phyloP scores from a whole-genome alignment of 1,140 invertebrate species.

The Coenobita brevimanus region DNA sequence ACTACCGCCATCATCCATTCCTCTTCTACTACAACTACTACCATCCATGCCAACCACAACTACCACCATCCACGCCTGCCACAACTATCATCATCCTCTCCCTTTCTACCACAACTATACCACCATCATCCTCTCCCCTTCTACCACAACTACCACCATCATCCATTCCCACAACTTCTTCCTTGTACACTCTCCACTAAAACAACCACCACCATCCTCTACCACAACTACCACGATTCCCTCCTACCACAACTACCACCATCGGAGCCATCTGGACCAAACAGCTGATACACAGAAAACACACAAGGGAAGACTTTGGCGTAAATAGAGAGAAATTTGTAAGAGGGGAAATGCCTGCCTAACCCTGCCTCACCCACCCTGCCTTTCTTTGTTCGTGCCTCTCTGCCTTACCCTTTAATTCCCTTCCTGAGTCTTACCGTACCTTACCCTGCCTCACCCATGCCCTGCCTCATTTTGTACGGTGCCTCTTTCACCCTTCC shows the following conservation, averaged over 20 bases:
- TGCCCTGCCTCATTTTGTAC: too few relatives aligned
- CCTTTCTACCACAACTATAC: background rate
- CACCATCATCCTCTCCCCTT: background rate
- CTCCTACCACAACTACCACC: background rate
- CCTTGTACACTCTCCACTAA: background rate
- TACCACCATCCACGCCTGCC: background rate
- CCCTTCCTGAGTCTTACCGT: too few relatives aligned
- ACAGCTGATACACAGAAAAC: conserved; percentile 46
- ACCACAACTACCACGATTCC: background rate
- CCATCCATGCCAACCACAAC: background rate
- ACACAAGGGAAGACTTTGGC: background rate
- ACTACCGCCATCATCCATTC: background rate
- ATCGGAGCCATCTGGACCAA: conserved; percentile 26
- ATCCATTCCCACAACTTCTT: background rate
- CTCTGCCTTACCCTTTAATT: too few relatives aligned
- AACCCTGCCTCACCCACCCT: background rate
- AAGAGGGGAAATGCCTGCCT: background rate
- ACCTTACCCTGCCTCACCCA: too few relatives aligned
- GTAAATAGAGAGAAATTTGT: conserved; percentile 36
- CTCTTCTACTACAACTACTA: background rate
- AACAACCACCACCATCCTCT: background rate
- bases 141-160: background rate
- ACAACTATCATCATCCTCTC: background rate
- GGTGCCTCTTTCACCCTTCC: too few relatives aligned
- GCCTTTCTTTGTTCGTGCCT: too few relatives aligned